Conservation (phyloP, 2,888 invertebrate species). For the Patella depressa region DNA sequence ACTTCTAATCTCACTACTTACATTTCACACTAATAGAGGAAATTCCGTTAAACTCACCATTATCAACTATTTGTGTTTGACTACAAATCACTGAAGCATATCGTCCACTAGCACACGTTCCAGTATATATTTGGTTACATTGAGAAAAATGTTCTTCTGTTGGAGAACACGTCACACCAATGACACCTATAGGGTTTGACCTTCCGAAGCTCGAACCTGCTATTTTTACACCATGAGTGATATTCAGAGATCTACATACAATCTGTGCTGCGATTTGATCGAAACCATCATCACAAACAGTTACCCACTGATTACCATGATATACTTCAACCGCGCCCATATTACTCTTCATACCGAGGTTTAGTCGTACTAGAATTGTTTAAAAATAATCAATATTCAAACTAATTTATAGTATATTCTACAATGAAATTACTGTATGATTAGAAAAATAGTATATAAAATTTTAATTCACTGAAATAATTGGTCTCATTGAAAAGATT, state of each 20-base stretch:
- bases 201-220: slow-evolving; percentile 43
- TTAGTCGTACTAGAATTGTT: slow-evolving; percentile 44
- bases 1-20: no score
- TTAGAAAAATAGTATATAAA: no score
- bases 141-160: slow-evolving; percentile 38
- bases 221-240: slow-evolving; percentile 47
- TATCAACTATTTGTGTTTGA: slow-evolving; percentile 40
- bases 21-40: no score
- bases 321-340: slow-evolving; percentile 56
- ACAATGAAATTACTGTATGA: no score
- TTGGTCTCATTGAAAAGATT: no score
- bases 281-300: slow-evolving; percentile 50
- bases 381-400: no score
- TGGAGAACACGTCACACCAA: slow-evolving; percentile 45
- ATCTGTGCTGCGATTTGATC: slow-evolving; percentile 43
- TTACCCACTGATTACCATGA: slow-evolving; percentile 43
- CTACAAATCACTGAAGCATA: slow-evolving; percentile 55
- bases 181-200: slow-evolving; percentile 76
- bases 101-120: slow-evolving; percentile 37
- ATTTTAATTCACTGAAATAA: no score
- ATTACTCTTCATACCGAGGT: slow-evolving; percentile 43
- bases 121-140: slow-evolving; percentile 35
- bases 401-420: no score
- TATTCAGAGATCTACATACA: slow-evolving; percentile 44
- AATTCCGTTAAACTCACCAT: slow-evolving; percentile 29